Evolutionary conservation across 2,797 vertebrate species (phyloP).

Genomic region (Phataginus tetradactyla): DNA sequence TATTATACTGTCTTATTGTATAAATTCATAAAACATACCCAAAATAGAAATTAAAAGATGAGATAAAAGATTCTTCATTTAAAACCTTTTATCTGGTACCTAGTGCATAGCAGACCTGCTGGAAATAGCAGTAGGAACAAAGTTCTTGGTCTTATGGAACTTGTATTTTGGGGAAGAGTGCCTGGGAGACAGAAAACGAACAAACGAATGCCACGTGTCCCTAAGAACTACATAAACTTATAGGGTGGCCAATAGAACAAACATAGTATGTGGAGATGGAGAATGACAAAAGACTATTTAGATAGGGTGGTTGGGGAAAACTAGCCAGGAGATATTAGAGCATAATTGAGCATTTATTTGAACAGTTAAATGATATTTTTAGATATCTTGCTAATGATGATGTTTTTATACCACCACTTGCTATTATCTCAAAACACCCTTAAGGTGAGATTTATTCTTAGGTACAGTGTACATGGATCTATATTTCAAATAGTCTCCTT

Average conservation of each 20-base stretch:
- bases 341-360: not conserved
- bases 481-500: conserved; percentile 4
- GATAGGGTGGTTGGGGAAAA: not conserved
- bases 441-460: not conserved
- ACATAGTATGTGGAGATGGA: not conserved
- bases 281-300: conserved; percentile 11
- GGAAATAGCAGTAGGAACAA: not conserved
- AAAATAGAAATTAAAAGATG: conserved; percentile 25
- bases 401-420: not conserved
- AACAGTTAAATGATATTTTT: not conserved
- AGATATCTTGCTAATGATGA: not conserved
- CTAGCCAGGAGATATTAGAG: not conserved
- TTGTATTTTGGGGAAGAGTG: not conserved
- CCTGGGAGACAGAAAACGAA: not conserved
- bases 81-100: not conserved
- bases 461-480: not conserved
- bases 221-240: not conserved
- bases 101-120: not conserved
- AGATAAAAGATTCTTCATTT: conserved; percentile 20
- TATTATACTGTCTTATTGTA: not conserved
- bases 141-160: not conserved
- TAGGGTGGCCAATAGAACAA: not conserved
- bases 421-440: not conserved
- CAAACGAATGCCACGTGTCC: not conserved
- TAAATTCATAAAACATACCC: not conserved